Conservation (phyloP, 2,113 vertebrate species). For the Hystrix cristata region DNA sequence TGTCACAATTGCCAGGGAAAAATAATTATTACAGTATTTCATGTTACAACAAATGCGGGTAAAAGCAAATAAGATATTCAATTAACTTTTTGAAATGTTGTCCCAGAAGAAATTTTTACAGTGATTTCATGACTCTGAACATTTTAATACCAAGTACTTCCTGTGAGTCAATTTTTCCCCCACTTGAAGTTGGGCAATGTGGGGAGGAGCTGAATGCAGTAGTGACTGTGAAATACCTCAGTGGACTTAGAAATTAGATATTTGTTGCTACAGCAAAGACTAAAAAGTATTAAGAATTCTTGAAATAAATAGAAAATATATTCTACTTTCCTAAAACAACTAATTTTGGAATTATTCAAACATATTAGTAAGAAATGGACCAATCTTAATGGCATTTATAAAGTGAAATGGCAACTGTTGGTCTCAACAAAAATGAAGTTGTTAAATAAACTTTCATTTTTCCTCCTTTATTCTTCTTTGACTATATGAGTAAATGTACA, state of each 20-base stretch:
- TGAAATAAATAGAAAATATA: not conserved
- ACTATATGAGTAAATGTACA: not conserved
- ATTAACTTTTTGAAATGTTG: not conserved
- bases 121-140: not conserved
- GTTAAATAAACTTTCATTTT: not conserved
- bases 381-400: not conserved
- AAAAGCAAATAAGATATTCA: constrained; percentile 31
- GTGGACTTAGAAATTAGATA: not conserved
- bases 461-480: not conserved
- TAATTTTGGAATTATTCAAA: constrained; percentile 45
- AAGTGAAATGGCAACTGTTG: not conserved
- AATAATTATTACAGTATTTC: not conserved
- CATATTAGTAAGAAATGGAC: not conserved
- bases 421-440: constrained; percentile 5
- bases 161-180: not conserved
- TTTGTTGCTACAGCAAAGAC: constrained; percentile 24
- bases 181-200: not conserved
- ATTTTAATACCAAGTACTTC: not conserved
- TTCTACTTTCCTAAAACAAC: not conserved
- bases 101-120: constrained; percentile 22
- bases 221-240: not conserved
- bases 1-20: not conserved
- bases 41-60: not conserved
- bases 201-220: not conserved
- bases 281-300: not conserved